A percentile compares a stretch with the other conserved stretches of the same genome.
Evolutionary conservation across 2,888 invertebrate genomes (phyloP).

Genomic region (Macrosiphum euphorbiae): DNA sequence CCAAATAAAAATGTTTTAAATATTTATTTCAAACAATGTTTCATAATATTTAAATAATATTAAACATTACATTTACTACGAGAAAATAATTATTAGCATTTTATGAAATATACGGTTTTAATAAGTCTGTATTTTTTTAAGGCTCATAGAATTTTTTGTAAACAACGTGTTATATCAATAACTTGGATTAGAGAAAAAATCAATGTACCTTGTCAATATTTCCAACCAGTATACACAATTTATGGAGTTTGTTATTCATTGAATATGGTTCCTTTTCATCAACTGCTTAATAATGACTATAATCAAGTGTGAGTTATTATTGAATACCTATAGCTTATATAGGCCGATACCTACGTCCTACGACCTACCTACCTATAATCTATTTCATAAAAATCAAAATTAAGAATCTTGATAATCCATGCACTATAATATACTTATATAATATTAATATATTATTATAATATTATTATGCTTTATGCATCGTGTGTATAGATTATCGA

Average conservation of each 20-base stretch:
- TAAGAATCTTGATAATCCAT: background rate
- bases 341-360: too few species aligned
- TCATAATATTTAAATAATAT: background rate
- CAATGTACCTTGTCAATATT: constrained; percentile 57
- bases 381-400: background rate
- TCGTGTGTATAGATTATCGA: constrained; percentile 4
- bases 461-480: background rate
- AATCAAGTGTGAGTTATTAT: constrained; percentile 62
- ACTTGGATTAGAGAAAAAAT: constrained; percentile 64
- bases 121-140: background rate
- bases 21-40: background rate
- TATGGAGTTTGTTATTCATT: constrained; percentile 66
- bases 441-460: constrained; percentile 7
- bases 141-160: constrained; percentile 47
- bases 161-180: constrained; percentile 54
- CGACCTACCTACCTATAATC: too few species aligned
- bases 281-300: constrained; percentile 63
- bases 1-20: background rate
- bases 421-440: background rate
- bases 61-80: background rate
- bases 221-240: constrained; percentile 65
- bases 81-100: too few species aligned
- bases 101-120: background rate
- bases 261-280: constrained; percentile 65
- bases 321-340: background rate